phyloP scores from a whole-genome alignment of 2,113 vertebrate species.

The Chaetorhynchus papuensis region DNA sequence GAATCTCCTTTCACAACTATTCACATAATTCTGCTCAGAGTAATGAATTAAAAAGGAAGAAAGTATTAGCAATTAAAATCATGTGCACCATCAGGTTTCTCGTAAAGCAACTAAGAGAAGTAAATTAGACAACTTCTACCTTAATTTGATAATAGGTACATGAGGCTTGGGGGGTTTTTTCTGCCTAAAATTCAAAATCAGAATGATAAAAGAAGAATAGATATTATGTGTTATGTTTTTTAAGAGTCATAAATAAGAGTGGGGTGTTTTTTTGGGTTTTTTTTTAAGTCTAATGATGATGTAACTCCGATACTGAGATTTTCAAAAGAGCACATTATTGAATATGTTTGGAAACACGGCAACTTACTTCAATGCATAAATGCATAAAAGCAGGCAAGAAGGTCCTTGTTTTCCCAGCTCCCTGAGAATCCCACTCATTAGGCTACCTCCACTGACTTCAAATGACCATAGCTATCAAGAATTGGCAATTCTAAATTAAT shows the following conservation, averaged over 20 bases:
- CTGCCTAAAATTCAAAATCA: not conserved
- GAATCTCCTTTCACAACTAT: not conserved
- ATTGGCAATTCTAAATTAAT: not conserved
- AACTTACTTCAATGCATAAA: not conserved
- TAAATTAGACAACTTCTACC: not conserved
- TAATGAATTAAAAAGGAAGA: conserved; percentile 19
- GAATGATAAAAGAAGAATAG: not conserved
- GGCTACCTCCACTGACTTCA: not conserved
- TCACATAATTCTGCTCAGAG: not conserved
- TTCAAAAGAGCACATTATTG: not conserved
- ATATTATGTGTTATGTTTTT: not conserved
- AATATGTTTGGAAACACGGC: not conserved
- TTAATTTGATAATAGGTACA: conserved; percentile 3
- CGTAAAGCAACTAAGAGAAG: not conserved
- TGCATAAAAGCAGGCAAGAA: not conserved
- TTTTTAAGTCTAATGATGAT: not conserved
- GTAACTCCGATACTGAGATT: not conserved
- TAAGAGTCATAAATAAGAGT: not conserved
- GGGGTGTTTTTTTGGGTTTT: not conserved
- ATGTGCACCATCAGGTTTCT: not conserved
- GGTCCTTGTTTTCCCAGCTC: not conserved
- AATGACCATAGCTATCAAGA: not conserved
- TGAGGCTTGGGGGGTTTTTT: not conserved
- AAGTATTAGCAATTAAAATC: conserved; percentile 42
- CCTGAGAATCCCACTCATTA: not conserved